Conservation (phyloP, 2,113 vertebrate genomes). For the western clawed frog (Xenopus tropicalis) region DNA sequence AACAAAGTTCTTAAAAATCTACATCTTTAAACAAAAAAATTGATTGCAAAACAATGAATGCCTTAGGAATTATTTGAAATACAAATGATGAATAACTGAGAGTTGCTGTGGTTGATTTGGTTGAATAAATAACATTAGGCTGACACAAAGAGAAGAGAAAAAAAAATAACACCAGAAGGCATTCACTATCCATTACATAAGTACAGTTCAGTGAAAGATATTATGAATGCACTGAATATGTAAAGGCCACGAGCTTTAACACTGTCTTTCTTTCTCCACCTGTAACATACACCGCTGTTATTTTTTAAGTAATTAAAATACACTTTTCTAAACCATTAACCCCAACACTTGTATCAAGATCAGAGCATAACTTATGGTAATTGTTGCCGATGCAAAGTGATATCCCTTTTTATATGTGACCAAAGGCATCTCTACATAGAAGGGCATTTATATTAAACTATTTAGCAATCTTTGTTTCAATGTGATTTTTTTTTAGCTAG, state of each 20-base stretch:
- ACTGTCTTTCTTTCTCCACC: background rate
- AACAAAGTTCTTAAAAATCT: background rate
- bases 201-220: background rate
- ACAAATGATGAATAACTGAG: conserved; percentile 10
- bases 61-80: conserved; percentile 23
- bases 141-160: conserved; percentile 9
- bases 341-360: background rate
- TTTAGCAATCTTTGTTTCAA: too few relatives aligned
- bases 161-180: conserved; percentile 25
- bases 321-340: background rate
- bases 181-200: conserved; percentile 4
- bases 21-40: conserved; percentile 14
- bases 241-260: background rate
- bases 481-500: too few relatives aligned
- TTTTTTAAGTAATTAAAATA: background rate
- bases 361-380: background rate
- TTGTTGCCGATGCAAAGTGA: too few relatives aligned
- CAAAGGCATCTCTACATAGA: too few relatives aligned
- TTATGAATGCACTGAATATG: conserved; percentile 1
- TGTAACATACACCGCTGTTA: background rate
- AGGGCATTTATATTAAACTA: too few relatives aligned
- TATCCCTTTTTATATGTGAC: too few relatives aligned
- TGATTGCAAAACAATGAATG: conserved; percentile 7
- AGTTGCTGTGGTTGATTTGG: conserved; percentile 6
- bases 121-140: conserved; percentile 31